Conservation (phyloP, 2,888 invertebrate genomes). For the Phaonia tiefii region DNA sequence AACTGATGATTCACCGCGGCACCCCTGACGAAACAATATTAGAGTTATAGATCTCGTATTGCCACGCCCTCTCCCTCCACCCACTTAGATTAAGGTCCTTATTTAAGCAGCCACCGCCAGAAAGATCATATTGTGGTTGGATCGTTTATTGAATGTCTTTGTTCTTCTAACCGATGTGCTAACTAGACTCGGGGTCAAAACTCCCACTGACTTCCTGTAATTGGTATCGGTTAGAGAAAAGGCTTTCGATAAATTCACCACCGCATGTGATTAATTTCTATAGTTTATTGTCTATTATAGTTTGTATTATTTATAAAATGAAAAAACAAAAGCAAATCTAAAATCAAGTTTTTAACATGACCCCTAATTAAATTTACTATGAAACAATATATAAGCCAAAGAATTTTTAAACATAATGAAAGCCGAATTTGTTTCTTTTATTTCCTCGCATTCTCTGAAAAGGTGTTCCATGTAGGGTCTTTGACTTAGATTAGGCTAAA, state of each 20-base stretch:
- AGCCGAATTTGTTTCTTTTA: conserved; percentile 15
- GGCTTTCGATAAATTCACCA: neutral
- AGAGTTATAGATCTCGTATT: conserved; percentile 83
- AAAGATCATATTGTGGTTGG: neutral
- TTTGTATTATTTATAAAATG: conserved; percentile 34
- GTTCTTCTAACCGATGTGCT: too few species aligned
- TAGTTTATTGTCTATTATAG: conserved; percentile 28
- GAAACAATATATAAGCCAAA: conserved; percentile 23
- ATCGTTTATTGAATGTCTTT: neutral
- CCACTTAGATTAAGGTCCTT: conserved; percentile 54
- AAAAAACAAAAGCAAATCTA: conserved; percentile 5
- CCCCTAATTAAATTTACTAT: conserved; percentile 8
- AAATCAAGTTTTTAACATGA: conserved; percentile 34
- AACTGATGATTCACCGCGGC: conserved; percentile 92
- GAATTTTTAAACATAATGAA: conserved; percentile 17
- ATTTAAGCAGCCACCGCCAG: conserved; percentile 63
- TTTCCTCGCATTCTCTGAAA: conserved; percentile 5
- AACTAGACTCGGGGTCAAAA: neutral
- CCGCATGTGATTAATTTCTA: neutral
- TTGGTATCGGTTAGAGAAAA: neutral
- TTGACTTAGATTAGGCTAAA: conserved; percentile 61
- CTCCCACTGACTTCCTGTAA: neutral
- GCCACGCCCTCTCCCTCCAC: conserved; percentile 51
- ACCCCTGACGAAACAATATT: conserved; percentile 89
- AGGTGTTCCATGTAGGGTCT: conserved; percentile 35